phyloP scores from a whole-genome alignment of 2,888 invertebrate species.

The Muschampia staudingeri region DNA sequence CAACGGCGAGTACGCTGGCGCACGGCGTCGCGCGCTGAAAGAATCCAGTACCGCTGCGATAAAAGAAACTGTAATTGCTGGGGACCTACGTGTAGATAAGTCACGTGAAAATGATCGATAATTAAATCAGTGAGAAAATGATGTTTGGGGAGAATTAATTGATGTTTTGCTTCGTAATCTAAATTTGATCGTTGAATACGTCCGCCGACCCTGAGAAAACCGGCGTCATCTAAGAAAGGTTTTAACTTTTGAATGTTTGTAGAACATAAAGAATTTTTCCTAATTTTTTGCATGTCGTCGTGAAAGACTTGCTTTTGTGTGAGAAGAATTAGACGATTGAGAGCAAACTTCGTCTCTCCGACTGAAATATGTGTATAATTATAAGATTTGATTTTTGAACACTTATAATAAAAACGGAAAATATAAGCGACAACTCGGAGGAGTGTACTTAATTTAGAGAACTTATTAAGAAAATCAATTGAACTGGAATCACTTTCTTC shows the following conservation, averaged over 20 bases:
- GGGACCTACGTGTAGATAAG: neutral
- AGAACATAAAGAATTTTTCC: constrained; percentile 4
- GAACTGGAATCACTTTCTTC: neutral
- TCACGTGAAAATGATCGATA: constrained; percentile 14
- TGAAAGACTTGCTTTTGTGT: neutral
- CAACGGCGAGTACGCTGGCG: neutral
- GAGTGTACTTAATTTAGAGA: constrained; percentile 13
- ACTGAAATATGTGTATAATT: neutral
- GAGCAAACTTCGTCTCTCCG: neutral
- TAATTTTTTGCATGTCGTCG: neutral
- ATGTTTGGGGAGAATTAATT: neutral
- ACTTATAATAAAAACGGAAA: neutral
- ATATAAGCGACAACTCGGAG: neutral
- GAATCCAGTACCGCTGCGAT: constrained; percentile 11
- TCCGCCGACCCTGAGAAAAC: constrained; percentile 11
- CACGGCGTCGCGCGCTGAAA: neutral
- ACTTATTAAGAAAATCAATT: constrained; percentile 2
- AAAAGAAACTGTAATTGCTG: neutral
- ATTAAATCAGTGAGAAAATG: constrained; percentile 16
- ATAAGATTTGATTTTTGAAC: neutral
- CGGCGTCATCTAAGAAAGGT: neutral
- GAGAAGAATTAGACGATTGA: neutral
- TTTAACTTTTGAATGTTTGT: constrained; percentile 17
- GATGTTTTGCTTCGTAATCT: constrained; percentile 22
- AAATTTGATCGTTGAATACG: neutral